Base-by-base conservation (phyloP, 2,113 vertebrate genomes). In the Phainopepla nitens region DNA sequence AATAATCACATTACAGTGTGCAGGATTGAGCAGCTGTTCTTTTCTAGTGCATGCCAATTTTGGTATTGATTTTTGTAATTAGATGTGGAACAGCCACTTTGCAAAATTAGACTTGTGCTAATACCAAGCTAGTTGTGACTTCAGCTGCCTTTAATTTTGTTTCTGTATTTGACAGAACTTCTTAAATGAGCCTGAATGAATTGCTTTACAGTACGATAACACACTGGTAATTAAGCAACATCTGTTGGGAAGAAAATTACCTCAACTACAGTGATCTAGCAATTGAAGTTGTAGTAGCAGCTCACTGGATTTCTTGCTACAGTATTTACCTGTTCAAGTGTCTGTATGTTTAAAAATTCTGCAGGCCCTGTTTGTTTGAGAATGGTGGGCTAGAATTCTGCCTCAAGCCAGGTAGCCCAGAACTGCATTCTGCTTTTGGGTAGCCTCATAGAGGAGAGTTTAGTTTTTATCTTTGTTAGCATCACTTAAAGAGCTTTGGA, bases 21-120 rank as follows among this genome's bases (percentile, higher is more conserved):
- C 76, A 82, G 82, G 91, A 83, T 35, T 71, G 90, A 90, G 72
- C 87, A 96, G 93, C 86, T 93, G 90, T 83, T 93, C 76, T 70
- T 80, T 95, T 75, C 41, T 68, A 64, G 64, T 78, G 36, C 76
- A 13, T 90, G 88, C 82, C 86, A 87, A 23, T 89, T 94, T 87
- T 39, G 53, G 28, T 89, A 96, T 92, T 92, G 96, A 93, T 92
- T 95, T 93, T 76, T 92, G 60, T 87, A 92, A 78, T 89, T 87
- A 95, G 72, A 92, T 60, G 53, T 68, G 65, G 80, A 90, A 86
- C 65, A 71, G 80, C 70, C 53, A 53, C 65, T 90, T 56, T 60
- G 65, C 49, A 68, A 81, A 86, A 76, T 94, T 39, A 89, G 88
- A 11, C 87, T 90, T 75, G 29, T 84, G 68, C 28, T 89, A 45